These are phyloP conservation scores for Myotis brandtii DNA, from an alignment of 2,113 vertebrate species.

Conservation along the genomic window DNA sequence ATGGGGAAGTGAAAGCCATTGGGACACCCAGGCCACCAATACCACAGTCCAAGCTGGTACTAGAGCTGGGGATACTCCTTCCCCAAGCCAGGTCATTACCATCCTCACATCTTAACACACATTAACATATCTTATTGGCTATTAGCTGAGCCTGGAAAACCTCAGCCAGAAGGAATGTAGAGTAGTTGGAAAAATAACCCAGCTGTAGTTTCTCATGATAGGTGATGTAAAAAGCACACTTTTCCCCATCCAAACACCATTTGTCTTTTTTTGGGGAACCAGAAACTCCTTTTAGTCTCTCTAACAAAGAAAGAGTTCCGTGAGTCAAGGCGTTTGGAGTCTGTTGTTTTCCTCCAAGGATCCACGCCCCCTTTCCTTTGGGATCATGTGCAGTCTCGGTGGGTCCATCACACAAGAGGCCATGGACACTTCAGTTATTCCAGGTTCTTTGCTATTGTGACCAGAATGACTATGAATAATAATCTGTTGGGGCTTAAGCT, in stretches of 20 bases:
- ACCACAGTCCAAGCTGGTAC: neutral
- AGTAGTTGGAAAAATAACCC: constrained; percentile 29
- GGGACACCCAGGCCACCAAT: neutral
- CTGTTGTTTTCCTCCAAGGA: neutral
- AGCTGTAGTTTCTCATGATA: neutral
- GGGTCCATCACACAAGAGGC: neutral
- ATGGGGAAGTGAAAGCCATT: neutral
- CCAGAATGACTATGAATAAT: neutral
- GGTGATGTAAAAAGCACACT: neutral
- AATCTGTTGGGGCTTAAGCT: neutral
- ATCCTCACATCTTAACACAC: neutral
- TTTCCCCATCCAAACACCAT: neutral
- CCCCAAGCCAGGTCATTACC: neutral
- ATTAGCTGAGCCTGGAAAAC: neutral
- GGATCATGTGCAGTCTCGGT: neutral
- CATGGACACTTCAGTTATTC: neutral
- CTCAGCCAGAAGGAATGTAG: neutral
- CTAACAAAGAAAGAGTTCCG: neutral
- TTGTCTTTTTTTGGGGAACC: neutral
- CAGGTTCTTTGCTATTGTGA: neutral
- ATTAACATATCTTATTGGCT: neutral
- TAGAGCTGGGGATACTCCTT: neutral
- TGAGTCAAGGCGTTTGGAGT: neutral
- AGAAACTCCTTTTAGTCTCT: neutral
- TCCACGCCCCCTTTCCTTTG: neutral